Evolutionary conservation across 2,888 invertebrate genomes (phyloP), one percentile per base, ranked within the genome.

Genomic region (Sinohyriopsis cumingii): DNA sequence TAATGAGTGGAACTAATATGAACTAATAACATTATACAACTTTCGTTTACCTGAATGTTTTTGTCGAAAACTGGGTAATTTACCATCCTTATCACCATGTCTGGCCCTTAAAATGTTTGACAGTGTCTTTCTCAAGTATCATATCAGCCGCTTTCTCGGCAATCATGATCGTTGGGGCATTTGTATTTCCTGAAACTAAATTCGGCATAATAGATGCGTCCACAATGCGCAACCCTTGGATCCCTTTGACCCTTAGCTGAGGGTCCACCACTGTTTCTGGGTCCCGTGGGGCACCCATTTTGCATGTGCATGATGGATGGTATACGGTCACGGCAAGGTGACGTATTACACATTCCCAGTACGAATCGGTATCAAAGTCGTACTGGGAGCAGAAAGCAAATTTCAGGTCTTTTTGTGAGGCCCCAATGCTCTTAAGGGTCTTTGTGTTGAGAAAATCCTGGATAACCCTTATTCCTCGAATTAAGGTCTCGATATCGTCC

Each of bases 301-400:
- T 92, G 83, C 95, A 94, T 1, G 94, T 94, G 2, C 95, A 95
- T 0, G 93, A 94, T 0, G 93, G 93, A 88, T 96, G 95, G 87
- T 75, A 77, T 7, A 72, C 60, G 5, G 75, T 75, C 1, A 65
- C 53, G 0, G 73, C 67, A 18, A 72, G 56, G n/a, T 69, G 64
- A 19, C 71, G 56, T 20, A 76, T 65, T 45, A 69, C 55, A 57
- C 77, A 79, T 25, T 68, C 71, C 79, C 81, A 79, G 69, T 72
- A 77, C n/a, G 65, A 69, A 65, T 79, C 79, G 1, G 75, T 69
- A 45, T 66, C 67, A 56, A 68, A 71, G 18, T 59, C 33, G 22
- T 69, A 69, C 1, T 75, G 57, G 12, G 55, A 63, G 55, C 77
- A 79, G 25, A 71, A 59, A 18, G 72, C 63, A 5, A 70, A 45